These are phyloP conservation scores for Tipula unca DNA, from an alignment of 2,888 invertebrate genomes.

Conservation along the genomic window DNA sequence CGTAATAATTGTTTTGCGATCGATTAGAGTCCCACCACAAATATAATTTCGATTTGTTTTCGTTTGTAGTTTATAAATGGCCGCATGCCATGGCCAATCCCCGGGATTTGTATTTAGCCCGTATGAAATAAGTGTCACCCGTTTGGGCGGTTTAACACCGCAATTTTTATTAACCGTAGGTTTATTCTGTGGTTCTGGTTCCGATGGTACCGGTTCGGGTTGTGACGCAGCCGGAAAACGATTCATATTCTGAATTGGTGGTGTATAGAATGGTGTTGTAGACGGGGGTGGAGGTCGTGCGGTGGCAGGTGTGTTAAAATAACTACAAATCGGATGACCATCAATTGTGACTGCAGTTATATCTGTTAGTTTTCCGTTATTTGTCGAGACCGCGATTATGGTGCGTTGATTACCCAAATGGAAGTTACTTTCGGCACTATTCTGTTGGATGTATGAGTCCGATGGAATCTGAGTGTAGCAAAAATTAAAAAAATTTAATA, in stretches of 20 bases:
- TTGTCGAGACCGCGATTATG: neutral
- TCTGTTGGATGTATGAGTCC: neutral
- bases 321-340: neutral
- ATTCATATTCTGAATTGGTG: neutral
- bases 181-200: neutral
- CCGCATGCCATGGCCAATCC: conserved; percentile 44
- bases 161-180: neutral
- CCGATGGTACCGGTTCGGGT: too few species aligned
- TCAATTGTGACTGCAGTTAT: neutral
- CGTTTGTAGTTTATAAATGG: conserved; percentile 28
- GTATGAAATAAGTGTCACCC: neutral
- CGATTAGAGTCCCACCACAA: conserved; percentile 41
- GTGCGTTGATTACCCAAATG: neutral
- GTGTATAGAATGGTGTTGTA: neutral
- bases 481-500: neutral
- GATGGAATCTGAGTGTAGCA: neutral
- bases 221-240: neutral
- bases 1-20: conserved; percentile 35
- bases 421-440: neutral
- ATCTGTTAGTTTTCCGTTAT: neutral
- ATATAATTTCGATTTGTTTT: conserved; percentile 25
- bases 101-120: conserved; percentile 25
- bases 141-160: neutral
- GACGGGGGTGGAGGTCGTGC: neutral
- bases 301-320: neutral